Evolutionary conservation across 2,113 vertebrate genomes (phyloP).

Genomic region (Oceanodroma tethys): DNA sequence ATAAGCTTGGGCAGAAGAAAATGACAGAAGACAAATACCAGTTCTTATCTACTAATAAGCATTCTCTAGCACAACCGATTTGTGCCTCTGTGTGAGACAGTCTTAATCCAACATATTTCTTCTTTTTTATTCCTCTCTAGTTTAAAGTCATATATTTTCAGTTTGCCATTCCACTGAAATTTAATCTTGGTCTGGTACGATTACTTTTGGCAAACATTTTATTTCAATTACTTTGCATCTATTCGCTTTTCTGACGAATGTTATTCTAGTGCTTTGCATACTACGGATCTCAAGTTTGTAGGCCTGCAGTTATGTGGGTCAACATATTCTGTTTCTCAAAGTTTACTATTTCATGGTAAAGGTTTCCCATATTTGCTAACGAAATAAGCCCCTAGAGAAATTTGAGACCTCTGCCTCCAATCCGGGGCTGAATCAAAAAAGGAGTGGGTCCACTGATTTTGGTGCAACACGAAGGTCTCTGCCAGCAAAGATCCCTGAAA

Average conservation of each 20-base stretch:
- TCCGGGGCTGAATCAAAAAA: neutral
- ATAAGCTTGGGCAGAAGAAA: neutral
- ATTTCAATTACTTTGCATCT: neutral
- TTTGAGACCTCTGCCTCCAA: neutral
- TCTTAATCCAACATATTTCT: neutral
- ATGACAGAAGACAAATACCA: neutral
- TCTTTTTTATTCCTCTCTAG: neutral
- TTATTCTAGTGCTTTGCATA: neutral
- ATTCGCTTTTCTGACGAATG: neutral
- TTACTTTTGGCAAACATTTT: neutral
- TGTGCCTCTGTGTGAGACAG: neutral
- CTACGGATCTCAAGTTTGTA: neutral
- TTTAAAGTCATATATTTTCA: neutral
- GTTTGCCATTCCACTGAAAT: neutral
- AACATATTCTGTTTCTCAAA: neutral
- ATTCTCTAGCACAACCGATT: neutral
- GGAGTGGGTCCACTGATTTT: neutral
- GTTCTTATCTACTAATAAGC: neutral
- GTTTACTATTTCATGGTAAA: neutral
- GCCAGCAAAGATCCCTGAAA: neutral
- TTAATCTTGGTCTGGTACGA: neutral
- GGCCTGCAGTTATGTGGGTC: neutral
- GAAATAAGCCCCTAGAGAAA: neutral
- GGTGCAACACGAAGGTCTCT: neutral
- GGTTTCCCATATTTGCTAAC: neutral